Base-by-base conservation (phyloP, 2,797 vertebrate genomes). In the Alfaro cultratus region DNA sequence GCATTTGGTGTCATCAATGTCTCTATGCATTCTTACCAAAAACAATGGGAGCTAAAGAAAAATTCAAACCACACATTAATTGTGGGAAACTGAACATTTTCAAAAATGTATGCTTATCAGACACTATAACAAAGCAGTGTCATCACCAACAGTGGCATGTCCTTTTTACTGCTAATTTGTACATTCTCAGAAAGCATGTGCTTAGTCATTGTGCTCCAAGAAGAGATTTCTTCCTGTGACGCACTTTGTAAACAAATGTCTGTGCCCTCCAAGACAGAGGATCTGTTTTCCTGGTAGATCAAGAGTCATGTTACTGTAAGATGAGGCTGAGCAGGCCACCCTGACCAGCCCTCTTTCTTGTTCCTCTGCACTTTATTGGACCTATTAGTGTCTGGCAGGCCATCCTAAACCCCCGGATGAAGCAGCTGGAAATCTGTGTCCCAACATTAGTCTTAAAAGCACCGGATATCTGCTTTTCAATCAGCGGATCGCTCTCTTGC, bases 261-360 rank as follows among this genome's bases (percentile, higher is more conserved):
- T 8, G 36, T 16, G 7, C 18, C 0, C 18, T 71, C 16, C 51
- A 34, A 75, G 23, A 15, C 71, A 46, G 34, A 75, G 34, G 31
- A 78, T 21, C 85, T 6, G 3, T 75, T 64, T 49, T 29, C 68
- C 26, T 23, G 4, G 7, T 21, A 15, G n/a, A 60, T 75, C 51
- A 16, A 39, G 89, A 75, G 49, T 95, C 91, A 49, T 18, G 31
- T 94, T 91, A 76, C 93, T 81, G 91, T 84, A 91, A 92, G 18
- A 64, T 11, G 88, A 94, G 80, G 89, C 74, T 9, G 29, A 1
- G 23, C 78, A 67, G 67, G 45, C 75, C 49, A 8, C 46, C 43
- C 31, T 31, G 53, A 47, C 53, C 70, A 73, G 57, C 41, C 70
- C 51, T 34, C 62, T 26, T 41, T 77, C 72, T 76, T n/a, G 55